Base-by-base conservation (phyloP, 2,113 vertebrate species). In the Scomber scombrus region DNA sequence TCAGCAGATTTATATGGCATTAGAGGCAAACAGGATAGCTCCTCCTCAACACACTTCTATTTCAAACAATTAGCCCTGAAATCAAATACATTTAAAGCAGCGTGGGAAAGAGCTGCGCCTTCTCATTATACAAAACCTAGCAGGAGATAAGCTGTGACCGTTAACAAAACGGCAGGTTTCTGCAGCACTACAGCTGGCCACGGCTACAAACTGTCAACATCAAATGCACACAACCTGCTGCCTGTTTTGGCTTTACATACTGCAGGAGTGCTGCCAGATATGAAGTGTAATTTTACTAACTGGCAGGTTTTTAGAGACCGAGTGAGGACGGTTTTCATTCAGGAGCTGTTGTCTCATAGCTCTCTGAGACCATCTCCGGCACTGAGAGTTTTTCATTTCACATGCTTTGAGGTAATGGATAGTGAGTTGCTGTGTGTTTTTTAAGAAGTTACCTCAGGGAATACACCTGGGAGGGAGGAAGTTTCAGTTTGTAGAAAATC, bases 91-190 rank as follows among this genome's bases (percentile, higher is more conserved):
- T 78, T 85, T 83, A 87, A 92, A 92, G 80, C 91, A 84, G 87
- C 65, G 65, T 89, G 87, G 87, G 92, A 93, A 92, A 82, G 80
- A 0, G 11, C n/a, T 8, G 71, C 16, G 86, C 54, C 49, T 16
- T 79, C 85, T 89, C 71, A 77, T 93, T 95, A 94, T 94, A 93
- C 93, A 95, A 94, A 94, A 79, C 82, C 71, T 69, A 5, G 63
- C 34, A 54, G 78, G 52, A 93, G 93, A 93, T 94, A 95, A 93
- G 90, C 87, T 4, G 16, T 51, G 71, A 84, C 90, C 77, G 91
- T 94, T 94, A 88, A 86, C 77, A 77, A 79, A 93, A 92, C 82
- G 55, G 80, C 82, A 69, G 81, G 71, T 81, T 88, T 71, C 52
- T 71, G 34, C 57, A 56, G 51, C 49, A 23, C 66, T 77, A 70